A percentile compares a stretch with the other conserved stretches of the same genome.
phyloP scores from a whole-genome alignment of 2,888 invertebrate species.

The Macrophya alboannulata region DNA sequence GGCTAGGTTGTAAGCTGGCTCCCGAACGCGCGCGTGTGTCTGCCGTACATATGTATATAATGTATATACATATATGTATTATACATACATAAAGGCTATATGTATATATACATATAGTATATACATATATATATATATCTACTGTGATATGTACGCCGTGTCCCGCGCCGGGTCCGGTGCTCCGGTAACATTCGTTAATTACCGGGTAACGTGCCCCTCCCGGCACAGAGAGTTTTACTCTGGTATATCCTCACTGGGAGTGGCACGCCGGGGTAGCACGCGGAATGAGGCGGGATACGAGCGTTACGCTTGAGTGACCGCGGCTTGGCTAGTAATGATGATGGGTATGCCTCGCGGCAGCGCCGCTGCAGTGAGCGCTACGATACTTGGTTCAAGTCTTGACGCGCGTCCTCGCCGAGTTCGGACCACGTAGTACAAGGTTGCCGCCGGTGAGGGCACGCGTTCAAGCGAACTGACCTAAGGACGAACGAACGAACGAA shows the following conservation, averaged over 20 bases:
- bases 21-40: constrained; percentile 43
- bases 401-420: constrained; percentile 37
- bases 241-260: neutral
- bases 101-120: constrained; percentile 12
- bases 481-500: constrained; percentile 48
- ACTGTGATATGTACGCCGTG: constrained; percentile 41
- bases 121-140: neutral
- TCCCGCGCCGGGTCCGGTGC: constrained; percentile 44
- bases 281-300: constrained; percentile 37
- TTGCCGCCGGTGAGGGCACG: constrained; percentile 25
- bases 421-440: constrained; percentile 12
- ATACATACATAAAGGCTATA: constrained; percentile 56
- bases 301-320: constrained; percentile 51
- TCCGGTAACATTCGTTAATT: constrained; percentile 40
- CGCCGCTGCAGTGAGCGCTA: constrained; percentile 29
- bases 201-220: constrained; percentile 33
- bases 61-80: constrained; percentile 19
- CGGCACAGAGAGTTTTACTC: neutral
- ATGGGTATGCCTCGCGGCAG: constrained; percentile 35
- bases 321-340: constrained; percentile 49
- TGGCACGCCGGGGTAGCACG: constrained; percentile 8
- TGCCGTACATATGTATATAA: constrained; percentile 52
- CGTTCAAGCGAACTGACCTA: neutral
- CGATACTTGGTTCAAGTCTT: constrained; percentile 24
- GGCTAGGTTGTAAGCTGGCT: constrained; percentile 46